These are phyloP conservation scores for Drosophila cardini DNA, from an alignment of 1,140 invertebrate species.

Conservation along the genomic window DNA sequence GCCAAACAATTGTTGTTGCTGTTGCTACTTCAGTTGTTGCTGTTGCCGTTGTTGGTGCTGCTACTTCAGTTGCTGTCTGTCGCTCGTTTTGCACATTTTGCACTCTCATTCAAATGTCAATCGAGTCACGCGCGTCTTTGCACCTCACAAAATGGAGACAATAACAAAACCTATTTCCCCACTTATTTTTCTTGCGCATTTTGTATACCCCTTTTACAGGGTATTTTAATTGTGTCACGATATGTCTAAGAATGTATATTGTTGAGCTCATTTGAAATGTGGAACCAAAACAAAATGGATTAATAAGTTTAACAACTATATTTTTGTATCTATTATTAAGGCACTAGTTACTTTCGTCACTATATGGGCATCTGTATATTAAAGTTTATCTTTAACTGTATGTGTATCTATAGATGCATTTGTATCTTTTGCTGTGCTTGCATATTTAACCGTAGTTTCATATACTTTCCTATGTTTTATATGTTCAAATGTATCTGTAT, in stretches of 20 bases:
- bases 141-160: constrained; percentile 42
- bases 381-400: neutral
- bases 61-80: constrained; percentile 37
- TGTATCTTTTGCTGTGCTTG: neutral
- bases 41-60: constrained; percentile 25
- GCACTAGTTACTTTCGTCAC: neutral
- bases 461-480: too few relatives aligned
- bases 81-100: constrained; percentile 70
- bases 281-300: neutral
- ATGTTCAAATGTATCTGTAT: neutral
- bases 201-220: constrained; percentile 34
- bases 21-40: constrained; percentile 16
- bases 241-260: neutral
- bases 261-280: neutral
- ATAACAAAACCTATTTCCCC: constrained; percentile 59
- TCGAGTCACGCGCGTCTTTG: constrained; percentile 69
- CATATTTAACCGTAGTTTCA: too few relatives aligned
- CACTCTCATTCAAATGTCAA: constrained; percentile 80
- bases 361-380: too few relatives aligned
- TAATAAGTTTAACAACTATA: constrained; percentile 6
- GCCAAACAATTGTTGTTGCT: constrained; percentile 38
- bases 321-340: neutral
- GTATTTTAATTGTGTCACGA: constrained; percentile 37
- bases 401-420: neutral
- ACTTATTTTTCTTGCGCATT: constrained; percentile 33